Evolutionary conservation across 2,113 vertebrate species (phyloP), one percentile per base, ranked within the genome.

Genomic region (Tinamus guttatus): DNA sequence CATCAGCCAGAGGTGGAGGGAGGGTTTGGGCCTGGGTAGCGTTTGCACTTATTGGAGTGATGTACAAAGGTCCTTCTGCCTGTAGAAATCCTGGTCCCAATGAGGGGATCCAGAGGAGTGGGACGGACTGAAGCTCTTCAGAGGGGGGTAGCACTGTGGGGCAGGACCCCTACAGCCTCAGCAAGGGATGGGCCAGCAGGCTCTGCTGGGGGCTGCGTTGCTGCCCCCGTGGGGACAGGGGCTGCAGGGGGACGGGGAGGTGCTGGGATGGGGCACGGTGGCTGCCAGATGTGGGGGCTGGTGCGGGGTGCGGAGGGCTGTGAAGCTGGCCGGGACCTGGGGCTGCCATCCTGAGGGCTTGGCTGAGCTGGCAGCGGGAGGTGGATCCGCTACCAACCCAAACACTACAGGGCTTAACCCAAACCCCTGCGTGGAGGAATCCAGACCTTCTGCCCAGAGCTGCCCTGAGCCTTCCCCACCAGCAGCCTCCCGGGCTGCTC

Each of bases 141-240:
- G 38, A 8, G 21, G 20, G 40, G n/a, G 20, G 24, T 9, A 43
- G 51, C 0, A 2, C 56, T 3, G 16, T 0, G 20, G 43, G 13
- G 4, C 25, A 78, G 91, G 74, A 28, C 2, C 58, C 5, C 25
- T 12, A 5, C 0, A 15, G 79, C 70, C 67, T 45, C 36, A 1
- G 22, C 5, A 5, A 0, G 5, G 12, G 71, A 25, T 3, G 56
- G 38, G 69, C 25, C 77, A 43, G 51, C 49, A 60, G 24, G 49
- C 49, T 49, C 5, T 11, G 15, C 25, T 9, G 14, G 56, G 54
- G 24, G 49, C 49, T 49, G 10, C 19, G 15, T 27, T 9, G 14
- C 52, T 28, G 52, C 52, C 27, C 52, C 14, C 43, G 15, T 24
- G 65, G 32, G 45, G 43, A 17, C 11, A 8, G 3, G 7, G 14